Base-by-base conservation (phyloP, 2,113 vertebrate genomes). In the Ceyx cyanopectus region DNA sequence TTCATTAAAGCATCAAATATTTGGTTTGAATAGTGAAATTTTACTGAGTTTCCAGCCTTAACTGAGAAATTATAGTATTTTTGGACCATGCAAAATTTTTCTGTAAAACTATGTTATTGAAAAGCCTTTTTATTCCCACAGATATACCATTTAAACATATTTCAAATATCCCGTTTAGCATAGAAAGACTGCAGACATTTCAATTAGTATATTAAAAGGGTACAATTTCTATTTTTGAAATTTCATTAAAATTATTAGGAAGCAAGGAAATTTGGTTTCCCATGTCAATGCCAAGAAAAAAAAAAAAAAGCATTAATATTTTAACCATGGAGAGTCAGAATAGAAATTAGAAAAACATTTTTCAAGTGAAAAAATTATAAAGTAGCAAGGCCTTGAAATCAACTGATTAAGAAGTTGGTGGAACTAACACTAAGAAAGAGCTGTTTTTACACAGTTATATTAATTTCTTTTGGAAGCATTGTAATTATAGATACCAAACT, bases 61-160 rank as follows among this genome's bases (percentile, higher is more conserved):
- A n/a, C n/a, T n/a, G n/a, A n/a, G n/a, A n/a, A n/a, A n/a, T n/a
- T n/a, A n/a, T n/a, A 32, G 6, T 32, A 32, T 32, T 32, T 77
- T 88, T 54, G 4, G 5, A 14, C 9, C 0, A 0, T 21, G 14
- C n/a, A 45, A 26, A 6, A 3, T 13, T 81, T 72, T 30, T 56
- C 21, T 57, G 4, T 17, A 37, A 82, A 91, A 46, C 1, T 22
- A 0, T 27, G 21, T 37, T 24, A 30, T 19, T 23, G 37, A 77
- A 75, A 45, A 7, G 0, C 3, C 1, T 67, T 26, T n/a, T 65
- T n/a, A 9, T 1, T 1, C 7, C 22, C 6, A 41, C 3, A 67
- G 15, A 54, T 58, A 75, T 12, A 22, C 1, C 3, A 41, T 11
- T 73, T 21, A 34, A 54, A 20, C 1, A 9, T 30, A 57, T 30